These are phyloP conservation scores for Ecdyonurus torrentis DNA, from an alignment of 2,888 invertebrate genomes.

Conservation along the genomic window DNA sequence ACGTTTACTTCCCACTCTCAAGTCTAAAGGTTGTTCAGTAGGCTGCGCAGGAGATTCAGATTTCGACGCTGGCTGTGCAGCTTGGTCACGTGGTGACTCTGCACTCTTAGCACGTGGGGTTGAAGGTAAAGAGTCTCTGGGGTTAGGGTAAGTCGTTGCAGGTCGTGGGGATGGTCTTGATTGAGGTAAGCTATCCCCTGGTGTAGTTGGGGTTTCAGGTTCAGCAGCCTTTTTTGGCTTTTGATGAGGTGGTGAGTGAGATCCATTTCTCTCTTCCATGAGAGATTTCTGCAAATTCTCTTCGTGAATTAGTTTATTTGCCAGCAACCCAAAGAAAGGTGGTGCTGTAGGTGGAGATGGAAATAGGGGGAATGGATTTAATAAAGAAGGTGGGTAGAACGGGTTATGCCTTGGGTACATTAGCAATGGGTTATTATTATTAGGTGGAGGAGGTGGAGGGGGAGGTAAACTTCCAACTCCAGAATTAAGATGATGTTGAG, in stretches of 20 bases:
- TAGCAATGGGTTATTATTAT: constrained; percentile 21
- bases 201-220: background rate
- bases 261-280: background rate
- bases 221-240: background rate
- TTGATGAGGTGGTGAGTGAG: background rate
- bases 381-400: constrained; percentile 17
- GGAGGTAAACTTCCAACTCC: constrained; percentile 22
- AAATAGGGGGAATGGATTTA: constrained; percentile 50
- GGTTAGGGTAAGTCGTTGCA: constrained; percentile 22
- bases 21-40: constrained; percentile 52
- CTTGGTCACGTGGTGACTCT: background rate
- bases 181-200: constrained; percentile 19
- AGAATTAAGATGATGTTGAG: constrained; percentile 17
- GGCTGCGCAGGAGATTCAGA: constrained; percentile 6
- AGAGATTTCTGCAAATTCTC: background rate
- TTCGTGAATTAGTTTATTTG: background rate
- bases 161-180: constrained; percentile 49
- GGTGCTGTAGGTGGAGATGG: constrained; percentile 21
- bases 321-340: background rate
- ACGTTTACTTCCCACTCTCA: constrained; percentile 44
- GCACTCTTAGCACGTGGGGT: background rate
- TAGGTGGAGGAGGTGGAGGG: constrained; percentile 22
- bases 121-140: constrained; percentile 16
- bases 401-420: constrained; percentile 48
- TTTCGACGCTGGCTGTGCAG: constrained; percentile 17